Evolutionary conservation across 2,797 vertebrate genomes (phyloP).

Genomic region (Sebastes aleutianus): DNA sequence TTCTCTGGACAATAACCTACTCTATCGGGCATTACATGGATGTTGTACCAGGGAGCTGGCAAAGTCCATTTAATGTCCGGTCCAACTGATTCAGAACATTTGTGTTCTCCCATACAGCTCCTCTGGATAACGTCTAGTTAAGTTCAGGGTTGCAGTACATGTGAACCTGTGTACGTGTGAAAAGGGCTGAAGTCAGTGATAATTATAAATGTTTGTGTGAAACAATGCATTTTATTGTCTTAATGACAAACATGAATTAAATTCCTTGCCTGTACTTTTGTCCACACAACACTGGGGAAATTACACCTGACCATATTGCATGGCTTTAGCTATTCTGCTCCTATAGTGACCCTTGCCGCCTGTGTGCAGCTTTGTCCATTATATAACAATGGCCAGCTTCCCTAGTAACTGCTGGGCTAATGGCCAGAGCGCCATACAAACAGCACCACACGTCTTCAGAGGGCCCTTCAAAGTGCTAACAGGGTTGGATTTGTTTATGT

Average conservation of each 20-base stretch:
- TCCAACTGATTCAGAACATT: background rate
- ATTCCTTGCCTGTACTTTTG: background rate
- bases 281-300: background rate
- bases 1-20: too few relatives aligned
- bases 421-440: constrained; percentile 26
- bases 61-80: background rate
- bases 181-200: background rate
- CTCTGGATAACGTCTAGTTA: background rate
- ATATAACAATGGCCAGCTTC: constrained; percentile 29
- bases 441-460: constrained; percentile 27
- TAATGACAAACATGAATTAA: background rate
- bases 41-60: too few relatives aligned
- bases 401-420: constrained; percentile 19
- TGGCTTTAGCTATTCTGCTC: background rate
- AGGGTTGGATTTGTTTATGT: constrained; percentile 61
- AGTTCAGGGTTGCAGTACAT: background rate
- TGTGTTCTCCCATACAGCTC: background rate
- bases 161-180: background rate
- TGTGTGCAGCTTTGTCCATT: constrained; percentile 6
- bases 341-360: background rate
- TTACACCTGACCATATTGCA: background rate
- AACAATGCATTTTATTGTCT: background rate
- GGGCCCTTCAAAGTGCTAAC: constrained; percentile 43
- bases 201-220: background rate
- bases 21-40: too few relatives aligned